These are phyloP conservation scores for Lucifuga dentata DNA, from an alignment of 2,113 vertebrate species.

Conservation along the genomic window DNA sequence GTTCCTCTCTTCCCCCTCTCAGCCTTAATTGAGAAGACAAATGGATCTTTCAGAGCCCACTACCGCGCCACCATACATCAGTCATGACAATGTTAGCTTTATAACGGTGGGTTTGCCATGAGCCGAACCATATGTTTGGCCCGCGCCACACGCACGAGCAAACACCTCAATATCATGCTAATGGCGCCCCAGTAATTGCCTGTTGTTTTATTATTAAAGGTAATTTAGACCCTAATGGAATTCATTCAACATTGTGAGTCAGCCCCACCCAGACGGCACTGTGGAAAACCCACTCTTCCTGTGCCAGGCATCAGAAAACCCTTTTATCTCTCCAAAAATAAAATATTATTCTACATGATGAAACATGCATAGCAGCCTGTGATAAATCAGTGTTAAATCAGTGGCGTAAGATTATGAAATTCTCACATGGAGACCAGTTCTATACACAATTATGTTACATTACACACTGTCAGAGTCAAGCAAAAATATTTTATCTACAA, in stretches of 20 bases:
- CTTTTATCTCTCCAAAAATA: conserved; percentile 50
- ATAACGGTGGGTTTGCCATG: conserved; percentile 81
- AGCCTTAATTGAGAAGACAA: conserved; percentile 84
- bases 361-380: no score
- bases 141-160: conserved; percentile 76
- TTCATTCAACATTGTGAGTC: conserved; percentile 79
- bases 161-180: conserved; percentile 78
- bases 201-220: conserved; percentile 86
- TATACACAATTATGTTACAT: no score
- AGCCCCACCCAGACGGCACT: conserved; percentile 54
- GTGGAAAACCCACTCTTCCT: conserved; percentile 31
- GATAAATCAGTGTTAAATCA: no score
- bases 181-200: conserved; percentile 81
- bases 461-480: no score
- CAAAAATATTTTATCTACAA: no score
- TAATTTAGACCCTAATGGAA: conserved; percentile 83
- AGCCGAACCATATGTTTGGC: conserved; percentile 84
- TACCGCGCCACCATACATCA: conserved; percentile 84
- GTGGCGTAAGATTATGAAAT: no score
- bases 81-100: conserved; percentile 82
- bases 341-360: conserved; percentile 50
- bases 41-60: conserved; percentile 84
- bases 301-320: conserved; percentile 26
- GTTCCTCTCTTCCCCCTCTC: conserved; percentile 78
- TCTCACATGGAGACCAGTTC: no score